A percentile compares a stretch with the other conserved stretches of the same genome.
phyloP scores from a whole-genome alignment of 1,140 invertebrate species.

The Limonius californicus region DNA sequence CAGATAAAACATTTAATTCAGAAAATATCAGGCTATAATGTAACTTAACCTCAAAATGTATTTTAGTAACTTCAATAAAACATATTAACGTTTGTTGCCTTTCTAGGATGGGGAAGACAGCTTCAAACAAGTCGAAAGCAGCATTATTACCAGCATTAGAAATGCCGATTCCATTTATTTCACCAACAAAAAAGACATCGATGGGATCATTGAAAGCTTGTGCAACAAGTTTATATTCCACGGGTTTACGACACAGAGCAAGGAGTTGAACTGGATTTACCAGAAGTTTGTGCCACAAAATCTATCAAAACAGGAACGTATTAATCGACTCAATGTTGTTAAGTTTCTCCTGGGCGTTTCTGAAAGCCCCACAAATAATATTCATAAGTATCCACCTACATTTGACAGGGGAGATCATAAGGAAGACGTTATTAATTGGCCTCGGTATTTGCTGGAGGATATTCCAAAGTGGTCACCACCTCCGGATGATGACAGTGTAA shows the following conservation, averaged over 20 bases:
- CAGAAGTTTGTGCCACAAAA: slow-evolving; percentile 33
- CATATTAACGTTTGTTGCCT: neutral
- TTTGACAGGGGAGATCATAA: slow-evolving; percentile 9
- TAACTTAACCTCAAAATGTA: slow-evolving; percentile 22
- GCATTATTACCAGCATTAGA: slow-evolving; percentile 26
- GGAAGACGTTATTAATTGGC: slow-evolving; percentile 41
- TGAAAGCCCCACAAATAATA: slow-evolving; percentile 39
- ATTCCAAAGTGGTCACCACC: slow-evolving; percentile 36
- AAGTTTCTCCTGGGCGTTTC: slow-evolving; percentile 40
- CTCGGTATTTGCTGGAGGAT: slow-evolving; percentile 39
- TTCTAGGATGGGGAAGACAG: slow-evolving; percentile 29
- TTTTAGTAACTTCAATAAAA: too few species aligned
- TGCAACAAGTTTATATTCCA: slow-evolving; percentile 41
- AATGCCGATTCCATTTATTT: slow-evolving; percentile 38
- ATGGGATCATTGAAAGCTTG: slow-evolving; percentile 36
- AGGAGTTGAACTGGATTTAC: slow-evolving; percentile 33
- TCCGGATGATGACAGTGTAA: slow-evolving; percentile 31
- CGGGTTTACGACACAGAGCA: slow-evolving; percentile 36
- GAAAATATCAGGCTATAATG: slow-evolving; percentile 12
- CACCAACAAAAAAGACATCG: slow-evolving; percentile 37
- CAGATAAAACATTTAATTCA: neutral
- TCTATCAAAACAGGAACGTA: slow-evolving; percentile 26
- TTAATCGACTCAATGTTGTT: slow-evolving; percentile 31
- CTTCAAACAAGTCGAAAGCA: slow-evolving; percentile 33
- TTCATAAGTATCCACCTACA: slow-evolving; percentile 26